A percentile compares a stretch with the other conserved stretches of the same genome.
Conservation (phyloP, 2,888 invertebrate species). For the Didymodactylos carnosus region DNA sequence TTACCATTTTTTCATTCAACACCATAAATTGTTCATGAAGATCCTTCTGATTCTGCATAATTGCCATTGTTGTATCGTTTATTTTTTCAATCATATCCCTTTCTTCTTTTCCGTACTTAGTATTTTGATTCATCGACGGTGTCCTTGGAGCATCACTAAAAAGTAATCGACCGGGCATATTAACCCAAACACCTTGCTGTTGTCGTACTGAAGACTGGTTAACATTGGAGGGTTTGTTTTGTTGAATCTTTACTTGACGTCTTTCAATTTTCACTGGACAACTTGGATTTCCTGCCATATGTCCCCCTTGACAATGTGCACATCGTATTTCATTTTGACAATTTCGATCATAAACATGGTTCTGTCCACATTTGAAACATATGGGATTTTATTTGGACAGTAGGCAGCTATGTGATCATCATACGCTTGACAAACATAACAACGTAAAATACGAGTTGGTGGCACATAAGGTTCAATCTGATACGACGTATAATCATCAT, state of each 20-base stretch:
- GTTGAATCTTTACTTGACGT: too few relatives aligned
- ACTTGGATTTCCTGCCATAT: neutral
- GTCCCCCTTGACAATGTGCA: neutral
- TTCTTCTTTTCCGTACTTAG: too few relatives aligned
- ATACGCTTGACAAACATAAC: neutral
- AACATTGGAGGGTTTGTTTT: too few relatives aligned
- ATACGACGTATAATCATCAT: neutral
- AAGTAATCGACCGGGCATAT: too few relatives aligned
- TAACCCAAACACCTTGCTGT: too few relatives aligned
- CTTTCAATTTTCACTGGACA: neutral
- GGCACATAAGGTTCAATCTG: neutral
- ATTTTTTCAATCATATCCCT: too few relatives aligned
- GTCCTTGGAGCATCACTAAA: too few relatives aligned
- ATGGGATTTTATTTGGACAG: neutral
- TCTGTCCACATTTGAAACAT: neutral
- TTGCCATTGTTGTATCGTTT: too few relatives aligned
- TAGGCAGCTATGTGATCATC: neutral
- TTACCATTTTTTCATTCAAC: too few relatives aligned
- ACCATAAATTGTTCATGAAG: too few relatives aligned
- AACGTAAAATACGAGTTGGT: neutral
- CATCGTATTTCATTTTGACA: neutral
- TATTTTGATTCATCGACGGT: neutral
- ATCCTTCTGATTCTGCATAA: too few relatives aligned
- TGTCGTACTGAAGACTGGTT: too few relatives aligned
- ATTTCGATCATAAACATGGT: neutral